phyloP scores from a whole-genome alignment of 2,113 vertebrate species.

The Sylvilagus bachmani region DNA sequence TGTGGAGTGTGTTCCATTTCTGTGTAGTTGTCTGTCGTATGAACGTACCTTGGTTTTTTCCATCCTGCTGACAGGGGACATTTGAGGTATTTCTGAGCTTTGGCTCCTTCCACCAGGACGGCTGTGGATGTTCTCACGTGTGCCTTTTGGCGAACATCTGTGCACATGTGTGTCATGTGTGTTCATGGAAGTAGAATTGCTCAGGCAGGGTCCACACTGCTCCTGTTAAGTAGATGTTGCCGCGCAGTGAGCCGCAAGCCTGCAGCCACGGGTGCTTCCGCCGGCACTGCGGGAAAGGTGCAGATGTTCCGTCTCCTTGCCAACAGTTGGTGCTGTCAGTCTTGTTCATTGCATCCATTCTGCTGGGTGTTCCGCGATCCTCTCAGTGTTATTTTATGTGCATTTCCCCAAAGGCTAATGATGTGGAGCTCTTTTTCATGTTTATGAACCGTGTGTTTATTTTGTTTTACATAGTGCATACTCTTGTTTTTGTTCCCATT shows the following conservation, averaged over 20 bases:
- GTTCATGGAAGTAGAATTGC: not conserved
- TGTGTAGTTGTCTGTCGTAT: not conserved
- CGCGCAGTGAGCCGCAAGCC: not conserved
- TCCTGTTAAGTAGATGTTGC: not conserved
- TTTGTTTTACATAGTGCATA: not conserved
- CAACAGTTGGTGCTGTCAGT: slow-evolving; percentile 69
- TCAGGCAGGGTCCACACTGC: not conserved
- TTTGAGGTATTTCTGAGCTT: not conserved
- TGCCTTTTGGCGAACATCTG: not conserved
- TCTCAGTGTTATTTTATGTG: slow-evolving; percentile 46
- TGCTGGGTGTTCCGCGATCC: not conserved
- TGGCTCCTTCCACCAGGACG: not conserved
- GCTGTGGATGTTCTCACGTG: not conserved
- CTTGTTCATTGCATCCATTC: slow-evolving; percentile 46
- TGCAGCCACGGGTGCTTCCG: not conserved
- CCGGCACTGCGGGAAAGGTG: not conserved
- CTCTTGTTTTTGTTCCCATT: not conserved
- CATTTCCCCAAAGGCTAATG: not conserved
- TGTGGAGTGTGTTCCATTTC: not conserved
- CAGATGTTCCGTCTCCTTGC: slow-evolving; percentile 46
- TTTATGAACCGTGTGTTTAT: not conserved
- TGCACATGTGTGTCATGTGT: not conserved
- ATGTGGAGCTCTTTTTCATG: not conserved
- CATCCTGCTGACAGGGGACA: not conserved
- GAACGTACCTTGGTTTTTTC: not conserved